Conservation (phyloP, 2,797 vertebrate genomes). For the Margarornis squamiger region DNA sequence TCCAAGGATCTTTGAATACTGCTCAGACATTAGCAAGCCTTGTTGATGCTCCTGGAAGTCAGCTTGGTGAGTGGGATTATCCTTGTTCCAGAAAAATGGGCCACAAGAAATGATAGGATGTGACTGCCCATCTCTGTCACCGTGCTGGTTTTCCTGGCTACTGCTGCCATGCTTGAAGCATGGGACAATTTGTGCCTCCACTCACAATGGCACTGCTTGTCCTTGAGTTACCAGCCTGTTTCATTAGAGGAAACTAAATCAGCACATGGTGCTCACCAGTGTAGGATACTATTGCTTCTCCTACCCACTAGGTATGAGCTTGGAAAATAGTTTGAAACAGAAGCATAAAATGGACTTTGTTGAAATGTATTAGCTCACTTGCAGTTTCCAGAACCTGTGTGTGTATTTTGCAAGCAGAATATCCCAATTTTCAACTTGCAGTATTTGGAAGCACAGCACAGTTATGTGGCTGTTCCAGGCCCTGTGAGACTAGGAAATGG, state of each 20-base stretch:
- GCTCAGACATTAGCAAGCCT: not conserved
- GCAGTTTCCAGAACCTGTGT: conserved; percentile 4
- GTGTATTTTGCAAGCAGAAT: not conserved
- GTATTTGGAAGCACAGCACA: conserved; percentile 7
- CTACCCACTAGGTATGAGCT: not conserved
- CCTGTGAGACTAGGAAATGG: not conserved
- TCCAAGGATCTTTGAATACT: not conserved
- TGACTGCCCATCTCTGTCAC: not conserved
- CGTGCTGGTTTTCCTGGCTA: accelerated
- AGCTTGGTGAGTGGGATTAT: not conserved
- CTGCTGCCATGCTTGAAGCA: not conserved
- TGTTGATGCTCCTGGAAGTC: not conserved
- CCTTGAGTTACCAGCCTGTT: not conserved
- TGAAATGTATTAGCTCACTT: not conserved
- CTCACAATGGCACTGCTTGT: not conserved
- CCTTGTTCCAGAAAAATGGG: not conserved
- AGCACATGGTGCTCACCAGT: not conserved
- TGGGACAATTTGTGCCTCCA: not conserved
- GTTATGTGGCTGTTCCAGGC: not conserved
- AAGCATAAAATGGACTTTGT: not conserved
- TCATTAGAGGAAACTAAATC: not conserved
- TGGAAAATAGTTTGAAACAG: conserved; percentile 36
- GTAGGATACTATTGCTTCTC: not conserved
- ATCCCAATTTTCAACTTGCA: not conserved
- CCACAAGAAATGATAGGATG: not conserved